A percentile compares a stretch with the other conserved stretches of the same genome.
Evolutionary conservation across 2,113 vertebrate genomes (phyloP).

Genomic region (Galeopterus variegatus): DNA sequence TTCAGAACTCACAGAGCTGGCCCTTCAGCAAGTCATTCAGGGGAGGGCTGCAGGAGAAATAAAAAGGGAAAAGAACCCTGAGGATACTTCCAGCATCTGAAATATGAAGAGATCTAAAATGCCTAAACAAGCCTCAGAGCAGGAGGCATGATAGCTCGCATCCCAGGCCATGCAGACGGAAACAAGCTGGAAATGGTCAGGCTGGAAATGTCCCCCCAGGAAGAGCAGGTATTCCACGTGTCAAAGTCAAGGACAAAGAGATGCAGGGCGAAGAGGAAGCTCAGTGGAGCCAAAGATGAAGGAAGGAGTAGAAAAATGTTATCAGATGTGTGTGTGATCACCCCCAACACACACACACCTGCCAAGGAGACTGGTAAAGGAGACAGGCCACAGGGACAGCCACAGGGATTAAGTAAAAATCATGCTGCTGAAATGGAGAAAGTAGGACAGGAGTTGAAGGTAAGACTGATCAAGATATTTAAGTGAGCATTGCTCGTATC

Average conservation of each 20-base stretch:
- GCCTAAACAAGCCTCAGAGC: not conserved
- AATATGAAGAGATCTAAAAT: not conserved
- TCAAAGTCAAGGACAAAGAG: constrained; percentile 42
- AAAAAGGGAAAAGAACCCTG: not conserved
- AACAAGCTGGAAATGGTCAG: not conserved
- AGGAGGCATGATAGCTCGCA: not conserved
- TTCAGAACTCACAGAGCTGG: not conserved
- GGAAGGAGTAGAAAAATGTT: not conserved
- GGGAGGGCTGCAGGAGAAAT: not conserved
- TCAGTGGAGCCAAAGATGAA: not conserved
- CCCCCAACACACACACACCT: not conserved
- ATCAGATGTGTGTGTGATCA: no score
- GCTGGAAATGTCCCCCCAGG: not conserved
- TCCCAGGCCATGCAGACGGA: not conserved
- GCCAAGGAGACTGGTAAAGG: not conserved
- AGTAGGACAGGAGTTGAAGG: not conserved
- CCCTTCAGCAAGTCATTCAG: no score
- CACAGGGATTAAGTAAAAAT: not conserved
- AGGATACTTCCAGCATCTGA: not conserved
- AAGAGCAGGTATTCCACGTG: not conserved
- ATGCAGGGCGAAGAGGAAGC: not conserved
- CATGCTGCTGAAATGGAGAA: not conserved
- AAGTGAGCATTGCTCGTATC: not conserved
- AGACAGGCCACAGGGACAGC: not conserved
- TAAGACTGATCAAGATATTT: not conserved